Percentiles rank a stretch among this genome's conserved stretches.
Conservation (phyloP, 2,888 invertebrate genomes). For the Cantharis rustica region DNA sequence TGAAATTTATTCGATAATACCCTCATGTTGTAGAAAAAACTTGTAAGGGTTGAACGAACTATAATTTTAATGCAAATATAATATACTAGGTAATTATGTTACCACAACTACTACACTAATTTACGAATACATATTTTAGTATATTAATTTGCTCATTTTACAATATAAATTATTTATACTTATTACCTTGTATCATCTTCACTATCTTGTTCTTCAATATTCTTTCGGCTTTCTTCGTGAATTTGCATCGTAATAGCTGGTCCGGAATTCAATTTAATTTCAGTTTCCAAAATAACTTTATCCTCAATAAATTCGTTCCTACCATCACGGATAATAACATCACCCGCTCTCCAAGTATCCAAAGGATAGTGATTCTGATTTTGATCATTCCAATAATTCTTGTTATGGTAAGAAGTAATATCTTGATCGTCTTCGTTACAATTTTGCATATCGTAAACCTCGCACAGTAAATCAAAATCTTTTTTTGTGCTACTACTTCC, state of each 20-base stretch:
- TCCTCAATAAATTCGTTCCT: slow-evolving; percentile 53
- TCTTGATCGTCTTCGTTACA: slow-evolving; percentile 18
- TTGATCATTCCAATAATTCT: slow-evolving; percentile 30
- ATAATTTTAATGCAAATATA: not conserved
- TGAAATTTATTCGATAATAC: not conserved
- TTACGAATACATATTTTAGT: not conserved
- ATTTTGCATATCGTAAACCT: slow-evolving; percentile 60
- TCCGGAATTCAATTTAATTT: slow-evolving; percentile 80
- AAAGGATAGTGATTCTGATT: slow-evolving; percentile 22
- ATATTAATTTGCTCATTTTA: not conserved
- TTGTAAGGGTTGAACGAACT: not conserved
- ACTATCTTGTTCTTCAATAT: slow-evolving; percentile 40
- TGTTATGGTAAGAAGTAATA: slow-evolving; percentile 19
- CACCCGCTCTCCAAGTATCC: slow-evolving; percentile 30
- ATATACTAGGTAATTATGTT: not conserved
- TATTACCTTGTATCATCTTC: slow-evolving; percentile 46
- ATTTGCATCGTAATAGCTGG: slow-evolving; percentile 85
- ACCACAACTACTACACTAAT: not conserved
- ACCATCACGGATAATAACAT: slow-evolving; percentile 25
- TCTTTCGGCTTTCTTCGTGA: slow-evolving; percentile 66
- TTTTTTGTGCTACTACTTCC: slow-evolving; percentile 54
- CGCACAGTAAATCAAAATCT: slow-evolving; percentile 66
- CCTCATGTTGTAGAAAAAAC: not conserved
- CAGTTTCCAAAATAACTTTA: slow-evolving; percentile 79
- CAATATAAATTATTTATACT: not conserved